These are phyloP conservation scores for Troides oblongomaculatus DNA, from an alignment of 2,888 invertebrate species.

Conservation along the genomic window DNA sequence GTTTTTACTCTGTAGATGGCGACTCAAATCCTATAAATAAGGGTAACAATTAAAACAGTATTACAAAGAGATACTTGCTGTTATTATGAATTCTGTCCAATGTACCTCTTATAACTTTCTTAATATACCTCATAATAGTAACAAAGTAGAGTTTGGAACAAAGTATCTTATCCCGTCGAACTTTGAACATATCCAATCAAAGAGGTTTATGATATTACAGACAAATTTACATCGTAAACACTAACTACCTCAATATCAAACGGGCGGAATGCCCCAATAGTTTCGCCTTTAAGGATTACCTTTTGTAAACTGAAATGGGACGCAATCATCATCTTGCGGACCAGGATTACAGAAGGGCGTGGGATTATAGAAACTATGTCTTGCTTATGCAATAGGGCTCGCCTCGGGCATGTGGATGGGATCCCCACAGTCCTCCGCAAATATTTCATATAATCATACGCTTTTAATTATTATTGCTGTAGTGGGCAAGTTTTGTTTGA, in stretches of 20 bases:
- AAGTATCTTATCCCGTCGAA: constrained; percentile 58
- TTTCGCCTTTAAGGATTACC: constrained; percentile 75
- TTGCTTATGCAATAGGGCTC: constrained; percentile 47
- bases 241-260: constrained; percentile 58
- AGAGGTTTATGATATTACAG: constrained; percentile 77
- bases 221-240: constrained; percentile 79
- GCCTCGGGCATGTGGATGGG: constrained; percentile 57
- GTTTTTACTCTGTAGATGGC: no score
- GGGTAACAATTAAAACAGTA: no score
- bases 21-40: no score
- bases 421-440: constrained; percentile 73
- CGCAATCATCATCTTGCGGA: constrained; percentile 77
- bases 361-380: constrained; percentile 51
- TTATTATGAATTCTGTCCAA: no score
- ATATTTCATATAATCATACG: constrained; percentile 78
- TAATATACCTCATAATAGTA: constrained; percentile 20
- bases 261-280: constrained; percentile 71
- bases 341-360: constrained; percentile 69
- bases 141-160: constrained; percentile 31
- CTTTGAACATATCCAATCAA: constrained; percentile 68
- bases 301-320: constrained; percentile 78
- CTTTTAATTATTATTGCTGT: constrained; percentile 78
- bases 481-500: constrained; percentile 77
- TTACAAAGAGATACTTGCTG: no score
- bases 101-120: neutral